Percentiles rank a stretch among this genome's conserved stretches.
These are phyloP conservation scores for Sialis lutaria DNA, from an alignment of 2,888 invertebrate genomes.

Conservation along the genomic window DNA sequence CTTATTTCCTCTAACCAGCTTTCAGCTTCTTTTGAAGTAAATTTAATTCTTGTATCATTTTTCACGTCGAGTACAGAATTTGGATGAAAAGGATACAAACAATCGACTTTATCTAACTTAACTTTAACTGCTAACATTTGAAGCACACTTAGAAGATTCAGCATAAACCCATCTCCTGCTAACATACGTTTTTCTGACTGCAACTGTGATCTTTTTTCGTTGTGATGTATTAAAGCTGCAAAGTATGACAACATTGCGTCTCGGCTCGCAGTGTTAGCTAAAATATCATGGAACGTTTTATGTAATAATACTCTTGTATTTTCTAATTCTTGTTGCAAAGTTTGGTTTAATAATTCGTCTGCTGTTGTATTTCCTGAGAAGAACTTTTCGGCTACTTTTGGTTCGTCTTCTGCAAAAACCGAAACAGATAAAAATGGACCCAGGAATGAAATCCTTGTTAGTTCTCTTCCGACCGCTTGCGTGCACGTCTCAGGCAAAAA, in stretches of 20 bases:
- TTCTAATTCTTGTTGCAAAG: conserved; percentile 64
- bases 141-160: conserved; percentile 80
- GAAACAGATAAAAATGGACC: conserved; percentile 87
- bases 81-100: conserved; percentile 75
- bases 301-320: conserved; percentile 59
- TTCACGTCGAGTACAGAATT: conserved; percentile 52
- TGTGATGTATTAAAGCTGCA: conserved; percentile 55
- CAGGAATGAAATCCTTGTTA: conserved; percentile 68
- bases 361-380: conserved; percentile 36
- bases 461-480: conserved; percentile 62
- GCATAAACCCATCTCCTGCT: conserved; percentile 89
- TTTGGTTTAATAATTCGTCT: conserved; percentile 48
- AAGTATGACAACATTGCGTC: conserved; percentile 66
- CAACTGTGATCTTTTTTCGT: conserved; percentile 77
- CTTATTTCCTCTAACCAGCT: conserved; percentile 54
- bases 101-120: conserved; percentile 77
- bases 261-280: conserved; percentile 66
- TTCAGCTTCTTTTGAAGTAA: conserved; percentile 63
- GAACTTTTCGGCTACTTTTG: conserved; percentile 66
- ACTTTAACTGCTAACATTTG: conserved; percentile 83
- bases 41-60: conserved; percentile 69
- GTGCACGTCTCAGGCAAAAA: conserved; percentile 59
- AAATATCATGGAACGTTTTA: conserved; percentile 64
- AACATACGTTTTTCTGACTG: conserved; percentile 75
- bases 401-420: conserved; percentile 85